Evolutionary conservation across 2,888 invertebrate species (phyloP), one percentile per base, ranked within the genome.

Genomic region (Zootermopsis nevadensis): DNA sequence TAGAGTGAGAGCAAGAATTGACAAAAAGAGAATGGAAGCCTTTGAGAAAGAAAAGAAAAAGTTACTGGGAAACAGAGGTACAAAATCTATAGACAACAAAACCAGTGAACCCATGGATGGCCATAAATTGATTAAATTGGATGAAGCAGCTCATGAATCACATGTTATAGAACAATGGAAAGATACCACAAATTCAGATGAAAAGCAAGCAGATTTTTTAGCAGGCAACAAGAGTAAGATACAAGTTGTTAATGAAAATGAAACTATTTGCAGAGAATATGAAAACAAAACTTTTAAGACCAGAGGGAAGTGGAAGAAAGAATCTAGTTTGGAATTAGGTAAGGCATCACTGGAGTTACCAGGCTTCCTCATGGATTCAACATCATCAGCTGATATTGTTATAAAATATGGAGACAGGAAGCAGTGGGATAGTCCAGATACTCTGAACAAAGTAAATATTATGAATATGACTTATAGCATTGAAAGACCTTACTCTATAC

Each of bases 271-370:
- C 27, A 60, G 7, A 60, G 33, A 30, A 8, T 4, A 7, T 27
- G 69, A 69, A 31, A 31, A 31, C 22, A 60, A 27, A 60, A 33
- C 33, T 24, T 22, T 15, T 22, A 74, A 38, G 33, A n/a, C n/a
- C 10, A 74, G 74, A 38, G 42, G 2, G n/a, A 74, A 74, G 38
- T 74, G 74, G 74, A 74, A 74, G 74, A 74, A 74, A 38, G 74
- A 38, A 12, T 38, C 74, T 38, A 38, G 38, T 35, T 38, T 74
- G 24, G 74, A 74, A 35, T 38, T 74, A n/a, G 74, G 12, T 38
- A 74, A 38, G 33, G 38, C 8, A n/a, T 35, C 74, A 42, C 33
- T 74, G n/a, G 74, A 74, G 33, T 8, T 42, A 19, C 42, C 74
- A 27, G 74, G 42, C 2, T 74, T 74, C 33, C 74, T 74, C 0